Conservation (phyloP, 2,113 vertebrate species). For the Gymnarchus niloticus region DNA sequence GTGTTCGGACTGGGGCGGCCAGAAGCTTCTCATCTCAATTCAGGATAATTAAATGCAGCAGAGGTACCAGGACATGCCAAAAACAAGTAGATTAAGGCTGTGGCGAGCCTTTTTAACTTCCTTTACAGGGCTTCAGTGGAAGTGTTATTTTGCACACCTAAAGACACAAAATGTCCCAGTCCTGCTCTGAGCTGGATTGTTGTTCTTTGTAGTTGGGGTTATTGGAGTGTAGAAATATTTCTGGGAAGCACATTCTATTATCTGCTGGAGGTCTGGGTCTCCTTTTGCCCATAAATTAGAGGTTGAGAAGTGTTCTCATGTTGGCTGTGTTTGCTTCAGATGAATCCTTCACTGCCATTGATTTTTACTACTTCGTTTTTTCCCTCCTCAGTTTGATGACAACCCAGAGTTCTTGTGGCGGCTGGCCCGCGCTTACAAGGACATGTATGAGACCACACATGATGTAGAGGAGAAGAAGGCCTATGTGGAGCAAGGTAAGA, state of each 20-base stretch:
- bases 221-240: constrained; percentile 6
- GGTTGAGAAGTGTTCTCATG: not conserved
- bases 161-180: constrained; percentile 17
- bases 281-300: too few species aligned
- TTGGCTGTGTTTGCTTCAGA: not conserved
- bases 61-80: constrained; percentile 2
- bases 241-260: not conserved
- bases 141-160: constrained; percentile 22
- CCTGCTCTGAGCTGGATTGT: not conserved
- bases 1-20: not conserved
- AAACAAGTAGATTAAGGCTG: constrained; percentile 18
- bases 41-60: not conserved
- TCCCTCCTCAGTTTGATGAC: constrained; percentile 62
- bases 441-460: constrained; percentile 69
- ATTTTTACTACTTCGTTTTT: not conserved
- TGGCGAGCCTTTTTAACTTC: constrained; percentile 15
- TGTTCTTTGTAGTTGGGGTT: constrained; percentile 8
- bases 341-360: not conserved
- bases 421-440: constrained; percentile 81
- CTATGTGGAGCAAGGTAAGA: constrained; percentile 67
- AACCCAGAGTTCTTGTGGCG: constrained; percentile 82
- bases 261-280: not conserved
- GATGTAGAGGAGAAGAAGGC: constrained; percentile 66
- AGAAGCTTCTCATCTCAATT: constrained; percentile 6
- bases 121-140: constrained; percentile 14